Conservation (phyloP, 1,140 invertebrate species). For the Mactra quadrangularis region DNA sequence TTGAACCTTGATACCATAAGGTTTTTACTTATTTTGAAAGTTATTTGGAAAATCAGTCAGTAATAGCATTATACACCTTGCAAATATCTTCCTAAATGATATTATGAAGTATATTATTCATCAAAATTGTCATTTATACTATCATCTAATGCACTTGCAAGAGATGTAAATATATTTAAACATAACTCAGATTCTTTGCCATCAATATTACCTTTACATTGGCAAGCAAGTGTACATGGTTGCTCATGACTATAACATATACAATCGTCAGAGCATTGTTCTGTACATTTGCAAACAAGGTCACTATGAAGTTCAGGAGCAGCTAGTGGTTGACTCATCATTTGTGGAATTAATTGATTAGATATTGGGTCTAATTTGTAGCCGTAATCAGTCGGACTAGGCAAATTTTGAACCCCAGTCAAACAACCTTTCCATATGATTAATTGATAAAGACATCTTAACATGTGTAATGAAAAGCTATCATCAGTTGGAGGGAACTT, state of each 20-base stretch:
- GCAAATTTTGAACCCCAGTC: not conserved
- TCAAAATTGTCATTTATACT: not conserved
- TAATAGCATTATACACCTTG: too few species aligned
- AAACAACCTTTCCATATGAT: not conserved
- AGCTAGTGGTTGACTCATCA: conserved; percentile 10
- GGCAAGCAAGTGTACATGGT: not conserved
- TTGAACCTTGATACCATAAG: too few species aligned
- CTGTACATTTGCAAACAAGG: not conserved
- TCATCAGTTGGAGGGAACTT: not conserved
- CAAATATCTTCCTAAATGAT: too few species aligned
- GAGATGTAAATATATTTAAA: too few species aligned
- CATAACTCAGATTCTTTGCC: not conserved
- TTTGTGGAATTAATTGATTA: not conserved
- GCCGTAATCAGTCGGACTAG: not conserved
- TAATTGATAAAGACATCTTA: not conserved
- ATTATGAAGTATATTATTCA: too few species aligned
- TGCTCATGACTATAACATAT: not conserved
- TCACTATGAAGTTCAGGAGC: conserved; percentile 22
- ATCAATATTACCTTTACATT: not conserved
- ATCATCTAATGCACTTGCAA: not conserved
- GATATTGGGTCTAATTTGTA: not conserved
- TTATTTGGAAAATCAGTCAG: too few species aligned
- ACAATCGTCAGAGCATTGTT: not conserved
- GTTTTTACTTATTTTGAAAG: too few species aligned
- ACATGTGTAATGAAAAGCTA: not conserved